These are phyloP conservation scores for Coregonus clupeaformis DNA, from an alignment of 2,113 vertebrate species.

Conservation along the genomic window DNA sequence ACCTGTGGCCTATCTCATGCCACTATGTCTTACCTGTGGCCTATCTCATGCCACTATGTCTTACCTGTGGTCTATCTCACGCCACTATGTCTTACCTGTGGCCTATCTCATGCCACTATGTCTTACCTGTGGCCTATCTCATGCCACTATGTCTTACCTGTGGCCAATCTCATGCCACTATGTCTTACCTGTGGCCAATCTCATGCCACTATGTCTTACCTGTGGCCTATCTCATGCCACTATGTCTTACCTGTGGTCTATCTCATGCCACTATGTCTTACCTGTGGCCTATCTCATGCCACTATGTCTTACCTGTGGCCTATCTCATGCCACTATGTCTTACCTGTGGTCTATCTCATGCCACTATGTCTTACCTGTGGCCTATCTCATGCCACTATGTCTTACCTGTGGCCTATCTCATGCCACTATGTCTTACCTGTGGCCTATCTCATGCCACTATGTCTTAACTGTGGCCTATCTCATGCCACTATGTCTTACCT, in stretches of 20 bases:
- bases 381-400: neutral
- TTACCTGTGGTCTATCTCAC: conserved; percentile 57
- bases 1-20: conserved; percentile 29
- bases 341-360: too few species aligned
- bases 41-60: neutral
- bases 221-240: too few species aligned
- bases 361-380: conserved; percentile 58
- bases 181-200: conserved; percentile 59
- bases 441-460: too few species aligned
- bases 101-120: too few species aligned
- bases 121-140: conserved; percentile 59
- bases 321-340: neutral
- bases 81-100: neutral
- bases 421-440: conserved; percentile 59
- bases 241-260: conserved; percentile 58
- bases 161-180: too few species aligned
- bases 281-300: too few species aligned
- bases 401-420: too few species aligned
- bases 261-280: neutral
- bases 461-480: conserved; percentile 59
- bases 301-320: conserved; percentile 59
- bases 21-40: neutral
- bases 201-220: neutral
- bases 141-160: neutral
- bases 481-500: neutral